Evolutionary conservation across 30 jellyfish, hydroid and myxozoan species (phyloP), one percentile per base, ranked within the genome.

Genomic region (Catostylus mosaicus): DNA sequence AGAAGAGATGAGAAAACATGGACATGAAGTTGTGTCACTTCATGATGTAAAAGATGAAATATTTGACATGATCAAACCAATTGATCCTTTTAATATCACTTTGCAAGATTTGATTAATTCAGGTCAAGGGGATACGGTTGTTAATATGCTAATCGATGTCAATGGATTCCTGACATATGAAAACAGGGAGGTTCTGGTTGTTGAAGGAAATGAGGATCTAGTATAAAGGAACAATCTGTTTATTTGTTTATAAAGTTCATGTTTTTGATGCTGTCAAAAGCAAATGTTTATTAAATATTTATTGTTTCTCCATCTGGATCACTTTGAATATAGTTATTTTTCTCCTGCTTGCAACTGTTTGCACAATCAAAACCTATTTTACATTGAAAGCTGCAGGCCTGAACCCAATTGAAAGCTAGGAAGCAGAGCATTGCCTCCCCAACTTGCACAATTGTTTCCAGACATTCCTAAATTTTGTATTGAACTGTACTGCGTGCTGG

Each of bases 31-130:
- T 52, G 98, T 92, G 9, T 65, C 90, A 22, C 80, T 92, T 4
- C 93, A 79, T 45, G 98, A 92, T 75, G 96, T 92, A 56, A 92
- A 92, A 92, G 98, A 92, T 86, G 98, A 92, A 50, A 92, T 92
- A n/a, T 92, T 92, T 80, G 98, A 92, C 51, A 92, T 92, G 98
- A 65, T 92, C 24, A 92, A 92, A 60, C 98, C 98, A 48, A 88
- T 48, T 18, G 96, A 92, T 51, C 96, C 96, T 11, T 37, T 92
- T 38, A 76, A 61, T 23, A 92, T 92, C 30, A 92, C 98, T 18
- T 66, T 92, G 34, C 98, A 86, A 36, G 98, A 92, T 72, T 81
- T 92, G 54, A 87, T 92, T 23, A 92, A 82, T 37, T 73, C 88
- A 7, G 94, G 94, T 12, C 98, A 92, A 75, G 98, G 98, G 30